A percentile compares a stretch with the other conserved stretches of the same genome.
phyloP scores from a whole-genome alignment of 2,797 vertebrate species.

The Dendrocincla tyrannina region DNA sequence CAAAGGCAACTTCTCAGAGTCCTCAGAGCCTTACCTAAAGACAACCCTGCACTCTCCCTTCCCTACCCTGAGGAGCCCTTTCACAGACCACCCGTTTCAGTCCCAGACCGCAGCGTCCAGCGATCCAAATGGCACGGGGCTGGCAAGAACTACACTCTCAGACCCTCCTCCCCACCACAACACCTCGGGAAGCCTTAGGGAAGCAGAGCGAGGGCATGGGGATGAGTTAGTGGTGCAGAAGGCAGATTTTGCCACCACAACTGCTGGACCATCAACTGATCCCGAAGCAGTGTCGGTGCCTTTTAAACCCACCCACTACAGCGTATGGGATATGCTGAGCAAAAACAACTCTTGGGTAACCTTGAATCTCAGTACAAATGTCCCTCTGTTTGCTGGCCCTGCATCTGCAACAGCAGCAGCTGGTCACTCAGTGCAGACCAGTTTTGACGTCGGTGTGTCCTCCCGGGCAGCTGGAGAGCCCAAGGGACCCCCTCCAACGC shows the following conservation, averaged over 20 bases:
- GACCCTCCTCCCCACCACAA: neutral
- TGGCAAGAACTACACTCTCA: conserved; percentile 69
- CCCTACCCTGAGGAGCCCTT: conserved; percentile 55
- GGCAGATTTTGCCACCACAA: conserved; percentile 35
- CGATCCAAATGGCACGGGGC: conserved; percentile 74
- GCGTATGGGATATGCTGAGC: conserved; percentile 65
- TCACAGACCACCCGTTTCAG: conserved; percentile 38
- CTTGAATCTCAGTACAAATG: conserved; percentile 65
- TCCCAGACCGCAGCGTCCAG: conserved; percentile 35
- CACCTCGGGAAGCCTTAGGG: conserved; percentile 62
- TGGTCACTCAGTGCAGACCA: conserved; percentile 54
- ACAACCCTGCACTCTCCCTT: conserved; percentile 61
- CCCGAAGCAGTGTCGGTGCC: conserved; percentile 74
- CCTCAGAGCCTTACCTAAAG: conserved; percentile 67
- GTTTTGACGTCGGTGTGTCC: conserved; percentile 58
- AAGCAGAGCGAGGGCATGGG: conserved; percentile 3
- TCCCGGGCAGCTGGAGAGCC: conserved; percentile 51
- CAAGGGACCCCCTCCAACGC: conserved; percentile 43
- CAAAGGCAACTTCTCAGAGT: conserved; percentile 76
- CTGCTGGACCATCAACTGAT: conserved; percentile 51
- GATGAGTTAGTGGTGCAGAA: conserved; percentile 1
- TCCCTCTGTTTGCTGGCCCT: conserved; percentile 66
- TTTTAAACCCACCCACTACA: conserved; percentile 70
- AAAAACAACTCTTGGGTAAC: conserved; percentile 74
- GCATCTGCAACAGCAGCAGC: conserved; percentile 48